These are phyloP conservation scores for Schrankia costaestrigalis DNA, from an alignment of 2,888 invertebrate species.

Conservation along the genomic window DNA sequence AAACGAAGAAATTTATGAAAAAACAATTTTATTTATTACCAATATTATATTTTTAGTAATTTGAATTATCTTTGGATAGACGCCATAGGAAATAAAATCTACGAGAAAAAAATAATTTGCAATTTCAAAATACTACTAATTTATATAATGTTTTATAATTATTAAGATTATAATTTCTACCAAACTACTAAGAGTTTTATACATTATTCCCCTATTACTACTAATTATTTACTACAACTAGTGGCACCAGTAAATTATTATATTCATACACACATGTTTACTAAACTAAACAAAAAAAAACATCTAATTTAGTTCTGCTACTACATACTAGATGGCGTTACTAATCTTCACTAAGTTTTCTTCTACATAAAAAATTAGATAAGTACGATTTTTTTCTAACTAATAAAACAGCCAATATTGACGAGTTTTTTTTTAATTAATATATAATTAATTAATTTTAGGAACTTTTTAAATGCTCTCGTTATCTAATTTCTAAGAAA, in stretches of 20 bases:
- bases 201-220: conserved; percentile 26
- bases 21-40: too few relatives aligned
- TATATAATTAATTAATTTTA: not conserved
- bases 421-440: conserved; percentile 6
- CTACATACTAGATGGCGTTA: conserved; percentile 16
- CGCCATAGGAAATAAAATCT: conserved; percentile 23
- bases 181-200: conserved; percentile 28
- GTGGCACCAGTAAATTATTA: conserved; percentile 10
- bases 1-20: too few relatives aligned
- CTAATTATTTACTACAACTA: conserved; percentile 20
- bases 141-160: too few relatives aligned
- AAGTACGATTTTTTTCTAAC: conserved; percentile 12
- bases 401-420: conserved; percentile 29
- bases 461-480: too few relatives aligned
- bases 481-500: too few relatives aligned
- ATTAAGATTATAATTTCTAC: conserved; percentile 19
- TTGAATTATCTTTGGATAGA: conserved; percentile 30
- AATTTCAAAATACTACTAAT: too few relatives aligned
- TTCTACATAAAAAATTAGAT: not conserved
- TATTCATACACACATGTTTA: conserved; percentile 14
- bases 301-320: not conserved
- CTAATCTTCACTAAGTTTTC: not conserved
- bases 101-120: too few relatives aligned
- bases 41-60: too few relatives aligned
- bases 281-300: too few relatives aligned